Evolutionary conservation across 2,797 vertebrate species (phyloP).

Genomic region (Tangara arthus): DNA sequence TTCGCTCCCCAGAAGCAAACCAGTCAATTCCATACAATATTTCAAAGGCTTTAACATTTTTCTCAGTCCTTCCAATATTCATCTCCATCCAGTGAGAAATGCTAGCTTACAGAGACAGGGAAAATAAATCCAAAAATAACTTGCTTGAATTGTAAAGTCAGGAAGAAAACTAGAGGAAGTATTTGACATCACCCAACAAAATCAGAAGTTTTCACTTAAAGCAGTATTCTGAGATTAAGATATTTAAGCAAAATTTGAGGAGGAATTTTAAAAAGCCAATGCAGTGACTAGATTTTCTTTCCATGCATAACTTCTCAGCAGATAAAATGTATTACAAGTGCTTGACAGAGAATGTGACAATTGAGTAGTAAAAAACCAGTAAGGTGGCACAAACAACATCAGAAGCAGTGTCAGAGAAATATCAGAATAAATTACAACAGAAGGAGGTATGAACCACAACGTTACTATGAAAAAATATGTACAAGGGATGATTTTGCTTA

Average conservation of each 20-base stretch:
- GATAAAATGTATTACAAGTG: neutral
- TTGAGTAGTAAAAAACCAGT: neutral
- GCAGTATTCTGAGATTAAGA: neutral
- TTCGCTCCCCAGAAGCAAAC: neutral
- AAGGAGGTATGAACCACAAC: neutral
- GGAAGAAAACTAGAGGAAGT: neutral
- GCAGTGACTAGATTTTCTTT: neutral
- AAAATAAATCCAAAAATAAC: constrained; percentile 5
- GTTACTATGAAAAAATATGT: neutral
- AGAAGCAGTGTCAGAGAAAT: neutral
- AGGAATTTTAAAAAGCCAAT: neutral
- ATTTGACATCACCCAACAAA: neutral
- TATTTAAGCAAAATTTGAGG: neutral
- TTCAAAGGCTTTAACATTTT: neutral
- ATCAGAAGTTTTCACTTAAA: neutral
- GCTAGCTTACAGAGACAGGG: neutral
- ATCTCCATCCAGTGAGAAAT: neutral
- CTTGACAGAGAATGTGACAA: neutral
- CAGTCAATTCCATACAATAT: neutral
- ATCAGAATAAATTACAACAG: neutral
- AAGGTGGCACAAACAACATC: neutral
- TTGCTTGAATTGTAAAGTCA: neutral
- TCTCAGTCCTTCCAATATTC: neutral
- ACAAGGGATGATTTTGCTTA: neutral
- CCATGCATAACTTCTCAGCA: neutral